Evolutionary conservation across 1,140 invertebrate species (phyloP), one percentile per base, ranked within the genome.

Genomic region (Drosophila lini): DNA sequence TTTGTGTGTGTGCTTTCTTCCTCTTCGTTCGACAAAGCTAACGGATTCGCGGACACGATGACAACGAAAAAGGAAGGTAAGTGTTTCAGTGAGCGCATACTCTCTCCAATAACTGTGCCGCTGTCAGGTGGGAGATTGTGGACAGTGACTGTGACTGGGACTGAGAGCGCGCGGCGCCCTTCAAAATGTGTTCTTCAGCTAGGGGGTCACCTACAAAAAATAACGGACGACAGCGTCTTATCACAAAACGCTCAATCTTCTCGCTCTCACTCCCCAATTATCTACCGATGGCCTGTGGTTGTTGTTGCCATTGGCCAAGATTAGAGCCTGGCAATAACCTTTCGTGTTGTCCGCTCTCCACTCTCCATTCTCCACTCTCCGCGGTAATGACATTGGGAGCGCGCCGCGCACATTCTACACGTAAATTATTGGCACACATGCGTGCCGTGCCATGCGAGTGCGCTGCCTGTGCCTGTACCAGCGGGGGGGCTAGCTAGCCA

Each of bases 161-260:
- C n/a, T 32, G 28, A 9, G 50, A 36, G 52, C 32, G 50, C 41
- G 44, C 50, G 52, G 61, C 65, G 82, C 82, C 82, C 82, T 86
- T 86, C 83, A 86, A 86, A 55, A 83, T 69, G 59, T 78, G 59
- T 76, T 83, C 71, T 82, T 82, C 74, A 50, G 16, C 40, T 57
- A 38, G 65, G 69, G 76, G 82, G 82, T 86, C 82, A 86, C 82
- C 82, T 86, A 82, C 80, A 86, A 86, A 85, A 67, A 52, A 34
- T 28, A 71, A 40, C 69, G 56, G 69, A 45, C 55, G 38, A 36
- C 31, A 9, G 59, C 50, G 56, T 76, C 81, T 85, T 85, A 85
- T 85, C 82, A 77, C 64, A 78, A 59, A 38, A 63, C 60, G 19
- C 50, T 79, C 83, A 82, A 80, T 84, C 67, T 79, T 58, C 65